phyloP scores from a whole-genome alignment of 2,888 invertebrate genomes.

The Halocaridina rubra region DNA sequence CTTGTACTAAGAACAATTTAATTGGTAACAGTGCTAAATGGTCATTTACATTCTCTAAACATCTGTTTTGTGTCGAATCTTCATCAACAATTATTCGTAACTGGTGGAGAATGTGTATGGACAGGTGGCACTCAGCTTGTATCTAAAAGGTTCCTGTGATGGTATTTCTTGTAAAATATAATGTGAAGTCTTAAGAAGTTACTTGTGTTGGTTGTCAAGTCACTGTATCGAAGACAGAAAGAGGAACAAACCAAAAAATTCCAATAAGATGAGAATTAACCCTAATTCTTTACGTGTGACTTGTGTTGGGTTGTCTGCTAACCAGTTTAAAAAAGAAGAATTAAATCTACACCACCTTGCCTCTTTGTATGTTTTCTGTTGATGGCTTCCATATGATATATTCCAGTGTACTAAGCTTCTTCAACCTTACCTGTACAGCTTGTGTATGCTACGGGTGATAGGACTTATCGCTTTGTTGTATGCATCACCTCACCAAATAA shows the following conservation, averaged over 20 bases:
- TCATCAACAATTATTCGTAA: no score
- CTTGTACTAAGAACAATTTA: slow-evolving; percentile 46
- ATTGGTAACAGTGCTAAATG: slow-evolving; percentile 38
- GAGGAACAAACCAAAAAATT: no score
- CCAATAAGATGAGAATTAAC: no score
- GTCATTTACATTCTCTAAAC: slow-evolving; percentile 21
- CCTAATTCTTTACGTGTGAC: no score
- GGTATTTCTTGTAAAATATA: no score
- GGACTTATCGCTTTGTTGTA: not conserved
- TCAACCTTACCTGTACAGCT: slow-evolving; percentile 15
- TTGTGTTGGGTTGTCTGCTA: no score
- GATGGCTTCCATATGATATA: slow-evolving; percentile 43
- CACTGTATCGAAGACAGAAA: no score
- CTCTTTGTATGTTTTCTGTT: slow-evolving; percentile 11
- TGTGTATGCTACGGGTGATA: slow-evolving; percentile 8
- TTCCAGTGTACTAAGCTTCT: slow-evolving; percentile 18
- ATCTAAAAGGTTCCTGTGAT: slow-evolving; percentile 49
- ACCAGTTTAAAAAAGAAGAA: no score
- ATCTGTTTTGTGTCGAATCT: slow-evolving; percentile 10
- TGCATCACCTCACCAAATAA: slow-evolving; percentile 8
- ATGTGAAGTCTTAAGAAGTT: no score
- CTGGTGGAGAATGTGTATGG: slow-evolving; percentile 30
- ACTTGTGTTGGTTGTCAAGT: no score
- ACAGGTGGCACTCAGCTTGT: slow-evolving; percentile 41
- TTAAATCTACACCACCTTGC: no score